Evolutionary conservation across 2,797 vertebrate species (phyloP).

Genomic region (Rhinatrema bivittatum): DNA sequence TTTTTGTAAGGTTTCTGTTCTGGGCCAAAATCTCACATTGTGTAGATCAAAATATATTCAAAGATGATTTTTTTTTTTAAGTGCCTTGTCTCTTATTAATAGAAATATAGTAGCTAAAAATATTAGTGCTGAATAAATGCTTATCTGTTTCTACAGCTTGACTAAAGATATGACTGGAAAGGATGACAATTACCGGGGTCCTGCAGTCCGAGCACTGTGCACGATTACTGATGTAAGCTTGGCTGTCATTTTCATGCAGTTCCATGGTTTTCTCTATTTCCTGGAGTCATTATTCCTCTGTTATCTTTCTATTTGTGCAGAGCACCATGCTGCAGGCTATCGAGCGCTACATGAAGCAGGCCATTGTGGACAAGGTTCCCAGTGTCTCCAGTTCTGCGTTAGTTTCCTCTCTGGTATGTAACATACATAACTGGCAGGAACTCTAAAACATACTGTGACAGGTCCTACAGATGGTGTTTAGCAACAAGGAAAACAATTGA

Average conservation of each 20-base stretch:
- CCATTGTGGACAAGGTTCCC: slow-evolving; percentile 67
- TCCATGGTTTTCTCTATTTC: too few relatives aligned
- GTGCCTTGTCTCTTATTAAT: too few relatives aligned
- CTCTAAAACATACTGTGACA: too few relatives aligned
- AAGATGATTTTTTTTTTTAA: too few relatives aligned
- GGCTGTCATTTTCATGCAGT: not conserved
- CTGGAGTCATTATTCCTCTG: not conserved
- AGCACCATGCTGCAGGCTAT: slow-evolving; percentile 70
- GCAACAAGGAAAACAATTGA: too few relatives aligned
- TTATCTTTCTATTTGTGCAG: slow-evolving; percentile 29
- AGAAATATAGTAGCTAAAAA: too few relatives aligned
- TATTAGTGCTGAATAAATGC: too few relatives aligned
- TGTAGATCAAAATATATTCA: too few relatives aligned
- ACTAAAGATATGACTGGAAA: slow-evolving; percentile 76
- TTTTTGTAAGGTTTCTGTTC: too few relatives aligned
- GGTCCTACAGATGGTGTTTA: not conserved
- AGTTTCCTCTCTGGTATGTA: slow-evolving; percentile 64
- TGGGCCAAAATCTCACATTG: too few relatives aligned
- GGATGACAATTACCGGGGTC: slow-evolving; percentile 67
- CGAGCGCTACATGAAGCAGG: slow-evolving; percentile 72
- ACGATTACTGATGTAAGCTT: slow-evolving; percentile 68
- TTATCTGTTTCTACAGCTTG: slow-evolving; percentile 45
- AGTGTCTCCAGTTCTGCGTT: slow-evolving; percentile 70
- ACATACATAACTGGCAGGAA: too few relatives aligned
- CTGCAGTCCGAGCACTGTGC: slow-evolving; percentile 62